Base-by-base conservation (phyloP, 1,140 invertebrate species). In the Brachionus asplanchnoidis region DNA sequence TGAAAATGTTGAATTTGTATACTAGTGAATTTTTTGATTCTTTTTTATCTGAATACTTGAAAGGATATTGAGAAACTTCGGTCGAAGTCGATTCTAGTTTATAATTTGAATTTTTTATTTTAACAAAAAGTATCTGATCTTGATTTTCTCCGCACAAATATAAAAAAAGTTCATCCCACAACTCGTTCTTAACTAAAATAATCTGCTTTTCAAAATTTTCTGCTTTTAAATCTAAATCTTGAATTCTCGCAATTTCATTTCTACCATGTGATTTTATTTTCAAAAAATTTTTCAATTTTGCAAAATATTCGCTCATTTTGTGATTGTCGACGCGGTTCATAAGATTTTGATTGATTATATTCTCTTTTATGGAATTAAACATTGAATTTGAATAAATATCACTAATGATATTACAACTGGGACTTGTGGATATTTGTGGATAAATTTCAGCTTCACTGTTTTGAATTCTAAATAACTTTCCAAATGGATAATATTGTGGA, bases 401-500 rank as follows among this genome's bases (percentile, higher is more conserved):
- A 40, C 32, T 42, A 40, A 56, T 73, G 8, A 0, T 8, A 4
- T 73, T 40, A n/a, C n/a, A n/a, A n/a, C n/a, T n/a, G n/a, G n/a
- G n/a, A n/a, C n/a, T n/a, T n/a, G n/a, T n/a, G n/a, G n/a, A n/a
- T n/a, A n/a, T n/a, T n/a, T n/a, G n/a, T n/a, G n/a, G n/a, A n/a
- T n/a, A n/a, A n/a, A n/a, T n/a, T n/a, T n/a, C n/a, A n/a, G n/a
- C n/a, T n/a, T 17, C 20, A 42, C 11, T 42, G 40, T 73, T 40
- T 42, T 40, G 7, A 23, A 73, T 42, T 42, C 20, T 40, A 23
- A 42, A 42, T 9, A 42, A 20, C 6, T 73, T 73, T 17, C 68
- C 68, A 73, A 73, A 73, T n/a, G 68, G 36, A 73, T 20, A 11
- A 73, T 73, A 73, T 17, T 40, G 68, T 44, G 68, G 68, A 8